Evolutionary conservation across 2,113 vertebrate genomes (phyloP), one percentile per base, ranked within the genome.

Genomic region (Sylvilagus bachmani): DNA sequence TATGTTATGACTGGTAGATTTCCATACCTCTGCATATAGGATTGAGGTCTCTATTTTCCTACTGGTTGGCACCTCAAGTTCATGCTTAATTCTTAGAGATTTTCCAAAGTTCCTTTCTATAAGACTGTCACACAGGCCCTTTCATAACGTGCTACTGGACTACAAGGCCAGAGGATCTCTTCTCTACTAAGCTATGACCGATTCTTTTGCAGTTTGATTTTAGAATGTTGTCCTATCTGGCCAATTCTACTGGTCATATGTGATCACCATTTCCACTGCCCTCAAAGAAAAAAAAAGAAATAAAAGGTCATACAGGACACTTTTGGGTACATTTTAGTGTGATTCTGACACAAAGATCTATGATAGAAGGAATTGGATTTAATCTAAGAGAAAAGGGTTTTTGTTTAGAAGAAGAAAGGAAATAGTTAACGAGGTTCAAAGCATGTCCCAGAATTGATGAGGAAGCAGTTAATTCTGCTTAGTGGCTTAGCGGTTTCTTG

Each of bases 321-420:
- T 70, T 33, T 66, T 31, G 44, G 17, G 22, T 79, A 22, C 36
- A 86, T 9, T 6, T 51, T 51, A 80, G 17, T 53, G 27, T 44
- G 31, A 74, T 91, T 90, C 44, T 90, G 38, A 31, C 36, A 29
- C 44, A 78, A 16, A 2, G 6, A 8, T 86, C 73, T 80, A 22
- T 85, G 36, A 22, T 19, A 19, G 70, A 64, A 79, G 11, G 24
- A 74, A 77, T 55, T 51, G 10, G 22, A 53, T 89, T 74, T 74
- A 67, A 84, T 90, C 21, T 77, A 83, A 80, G 29, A 80, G 38
- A 79, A 82, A 87, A 61, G 21, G 64, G 44, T 74, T 79, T 93
- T 85, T 86, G 7, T 29, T 6, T 9, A 78, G 24, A 12, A 86
- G 27, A 44, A 64, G 33, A 38, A 61, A 14, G 24, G 8, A 92